A percentile compares a stretch with the other conserved stretches of the same genome.
Evolutionary conservation across 1,140 invertebrate species (phyloP).

Genomic region (Drosophila jambulina): DNA sequence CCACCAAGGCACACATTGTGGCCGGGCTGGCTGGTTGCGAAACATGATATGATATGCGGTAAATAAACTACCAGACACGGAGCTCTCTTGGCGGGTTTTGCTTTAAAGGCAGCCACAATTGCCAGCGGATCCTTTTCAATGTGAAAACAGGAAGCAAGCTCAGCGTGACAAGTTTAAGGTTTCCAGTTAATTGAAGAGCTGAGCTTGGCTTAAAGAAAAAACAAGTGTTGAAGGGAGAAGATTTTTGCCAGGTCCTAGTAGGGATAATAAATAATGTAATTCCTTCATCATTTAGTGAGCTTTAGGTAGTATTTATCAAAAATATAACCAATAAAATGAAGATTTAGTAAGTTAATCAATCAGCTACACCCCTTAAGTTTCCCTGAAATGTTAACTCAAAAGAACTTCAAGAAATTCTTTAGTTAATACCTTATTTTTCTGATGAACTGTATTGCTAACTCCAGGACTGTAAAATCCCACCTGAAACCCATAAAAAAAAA

Average conservation of each 20-base stretch:
- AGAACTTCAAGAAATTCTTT: background rate
- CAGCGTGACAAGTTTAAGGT: slow-evolving; percentile 30
- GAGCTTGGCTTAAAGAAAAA: background rate
- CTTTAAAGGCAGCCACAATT: slow-evolving; percentile 31
- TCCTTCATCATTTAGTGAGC: background rate
- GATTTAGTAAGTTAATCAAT: background rate
- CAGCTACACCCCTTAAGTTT: no score
- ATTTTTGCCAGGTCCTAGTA: no score
- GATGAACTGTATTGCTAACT: no score
- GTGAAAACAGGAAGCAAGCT: slow-evolving; percentile 19
- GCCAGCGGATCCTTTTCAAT: slow-evolving; percentile 11
- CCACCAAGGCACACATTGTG: slow-evolving; percentile 35
- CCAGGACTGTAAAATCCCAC: background rate
- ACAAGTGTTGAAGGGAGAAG: background rate
- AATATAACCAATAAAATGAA: no score
- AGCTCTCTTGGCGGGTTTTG: background rate
- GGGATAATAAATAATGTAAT: background rate
- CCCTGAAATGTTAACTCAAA: background rate
- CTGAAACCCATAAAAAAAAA: slow-evolving; percentile 5
- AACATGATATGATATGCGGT: slow-evolving; percentile 46
- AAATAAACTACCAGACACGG: slow-evolving; percentile 39
- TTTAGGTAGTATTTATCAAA: background rate
- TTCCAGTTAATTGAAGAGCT: slow-evolving; percentile 23
- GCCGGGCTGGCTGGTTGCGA: slow-evolving; percentile 30
- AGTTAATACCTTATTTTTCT: background rate